phyloP scores from a whole-genome alignment of 2,113 vertebrate species.

The Corydoras maculifer region DNA sequence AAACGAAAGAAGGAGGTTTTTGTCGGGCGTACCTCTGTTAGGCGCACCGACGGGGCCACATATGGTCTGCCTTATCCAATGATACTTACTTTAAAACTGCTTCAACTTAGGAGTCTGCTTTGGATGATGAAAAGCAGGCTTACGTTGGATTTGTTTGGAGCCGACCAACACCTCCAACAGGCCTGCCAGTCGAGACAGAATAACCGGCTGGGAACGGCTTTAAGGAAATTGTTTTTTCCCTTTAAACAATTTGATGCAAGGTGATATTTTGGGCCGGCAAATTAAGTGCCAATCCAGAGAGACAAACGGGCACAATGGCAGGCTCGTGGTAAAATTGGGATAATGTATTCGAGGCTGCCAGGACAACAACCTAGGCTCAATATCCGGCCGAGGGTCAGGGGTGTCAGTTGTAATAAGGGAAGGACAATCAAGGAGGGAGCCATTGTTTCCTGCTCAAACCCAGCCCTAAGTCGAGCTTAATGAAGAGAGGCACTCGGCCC shows the following conservation, averaged over 20 bases:
- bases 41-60: conserved; percentile 47
- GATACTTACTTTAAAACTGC: conserved; percentile 55
- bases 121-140: conserved; percentile 55
- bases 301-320: conserved; percentile 48
- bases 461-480: conserved; percentile 80
- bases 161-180: conserved; percentile 25
- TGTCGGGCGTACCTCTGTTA: conserved; percentile 35
- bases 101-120: conserved; percentile 54
- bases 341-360: conserved; percentile 55
- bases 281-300: conserved; percentile 52
- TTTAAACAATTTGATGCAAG: conserved; percentile 48
- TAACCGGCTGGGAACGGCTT: conserved; percentile 52
- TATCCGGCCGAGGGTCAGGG: conserved; percentile 65
- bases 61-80: conserved; percentile 61
- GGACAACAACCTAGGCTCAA: conserved; percentile 61
- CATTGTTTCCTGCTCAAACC: conserved; percentile 60
- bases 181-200: conserved; percentile 35
- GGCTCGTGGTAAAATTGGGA: conserved; percentile 66
- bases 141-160: conserved; percentile 49
- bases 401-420: conserved; percentile 69
- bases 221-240: conserved; percentile 58
- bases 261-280: conserved; percentile 50
- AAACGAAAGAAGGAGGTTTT: conserved; percentile 13
- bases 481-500: conserved; percentile 90
- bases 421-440: conserved; percentile 56